Evolutionary conservation across 1,140 invertebrate species (phyloP).

Genomic region (Pseudachorutes palmiensis): DNA sequence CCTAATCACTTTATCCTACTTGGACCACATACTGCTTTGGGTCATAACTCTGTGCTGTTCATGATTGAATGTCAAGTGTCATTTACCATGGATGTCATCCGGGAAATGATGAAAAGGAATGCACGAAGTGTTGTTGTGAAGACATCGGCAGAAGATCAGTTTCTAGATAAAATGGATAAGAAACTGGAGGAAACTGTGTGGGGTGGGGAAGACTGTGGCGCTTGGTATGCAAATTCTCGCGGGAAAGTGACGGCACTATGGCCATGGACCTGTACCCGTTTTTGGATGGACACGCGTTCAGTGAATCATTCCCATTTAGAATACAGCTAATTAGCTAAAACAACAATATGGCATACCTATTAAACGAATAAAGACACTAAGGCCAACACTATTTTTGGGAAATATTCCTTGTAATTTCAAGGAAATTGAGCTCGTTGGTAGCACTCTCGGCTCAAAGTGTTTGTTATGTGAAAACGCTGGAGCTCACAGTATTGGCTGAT

Average conservation of each 20-base stretch:
- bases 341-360: too few relatives aligned
- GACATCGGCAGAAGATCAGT: conserved; percentile 1
- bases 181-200: conserved; percentile 19
- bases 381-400: too few relatives aligned
- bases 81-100: background rate
- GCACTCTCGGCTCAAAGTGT: too few relatives aligned
- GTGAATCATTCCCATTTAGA: too few relatives aligned
- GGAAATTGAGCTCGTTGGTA: too few relatives aligned
- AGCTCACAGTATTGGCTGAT: too few relatives aligned
- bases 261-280: background rate
- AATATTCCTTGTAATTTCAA: too few relatives aligned
- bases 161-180: background rate
- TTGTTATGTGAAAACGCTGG: too few relatives aligned
- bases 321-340: too few relatives aligned
- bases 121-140: background rate
- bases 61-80: conserved; percentile 14
- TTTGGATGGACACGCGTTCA: too few relatives aligned
- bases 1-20: background rate
- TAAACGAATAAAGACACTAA: too few relatives aligned
- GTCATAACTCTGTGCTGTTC: conserved; percentile 8
- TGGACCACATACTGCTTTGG: conserved; percentile 3
- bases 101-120: background rate
- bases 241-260: background rate
- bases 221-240: conserved; percentile 11
- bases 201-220: conserved; percentile 11